Conservation (phyloP, 2,113 vertebrate genomes). For the Octodon degus region DNA sequence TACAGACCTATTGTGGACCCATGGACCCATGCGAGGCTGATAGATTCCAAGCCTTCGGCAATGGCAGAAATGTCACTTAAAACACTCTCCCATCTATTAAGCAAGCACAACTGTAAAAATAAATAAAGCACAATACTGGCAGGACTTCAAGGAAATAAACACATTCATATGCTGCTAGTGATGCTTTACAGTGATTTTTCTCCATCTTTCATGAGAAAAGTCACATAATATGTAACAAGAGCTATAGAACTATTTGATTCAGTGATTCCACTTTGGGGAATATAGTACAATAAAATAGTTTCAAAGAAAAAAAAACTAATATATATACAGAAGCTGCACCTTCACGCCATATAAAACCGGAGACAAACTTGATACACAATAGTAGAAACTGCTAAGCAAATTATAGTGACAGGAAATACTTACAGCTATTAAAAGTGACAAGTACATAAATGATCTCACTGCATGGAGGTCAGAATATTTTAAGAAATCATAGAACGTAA, state of each 20-base stretch:
- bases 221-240: background rate
- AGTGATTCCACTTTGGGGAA: background rate
- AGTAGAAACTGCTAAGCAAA: background rate
- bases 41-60: conserved; percentile 32
- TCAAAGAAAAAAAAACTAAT: background rate
- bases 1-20: background rate
- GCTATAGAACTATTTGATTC: background rate
- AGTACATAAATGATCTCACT: accelerated
- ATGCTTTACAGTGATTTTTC: background rate
- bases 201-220: conserved; percentile 55
- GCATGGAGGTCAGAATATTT: background rate
- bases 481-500: background rate
- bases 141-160: conserved; percentile 54
- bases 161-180: background rate
- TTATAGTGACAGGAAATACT: background rate
- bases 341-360: background rate
- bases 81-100: conserved; percentile 58
- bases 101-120: background rate
- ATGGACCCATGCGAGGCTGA: background rate
- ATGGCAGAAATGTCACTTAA: conserved; percentile 58
- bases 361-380: background rate
- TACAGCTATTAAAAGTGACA: background rate
- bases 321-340: background rate
- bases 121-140: conserved; percentile 54
- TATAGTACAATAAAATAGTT: background rate